These are phyloP conservation scores for Psylliodes chrysocephalus DNA, from an alignment of 2,888 invertebrate genomes.

Conservation along the genomic window DNA sequence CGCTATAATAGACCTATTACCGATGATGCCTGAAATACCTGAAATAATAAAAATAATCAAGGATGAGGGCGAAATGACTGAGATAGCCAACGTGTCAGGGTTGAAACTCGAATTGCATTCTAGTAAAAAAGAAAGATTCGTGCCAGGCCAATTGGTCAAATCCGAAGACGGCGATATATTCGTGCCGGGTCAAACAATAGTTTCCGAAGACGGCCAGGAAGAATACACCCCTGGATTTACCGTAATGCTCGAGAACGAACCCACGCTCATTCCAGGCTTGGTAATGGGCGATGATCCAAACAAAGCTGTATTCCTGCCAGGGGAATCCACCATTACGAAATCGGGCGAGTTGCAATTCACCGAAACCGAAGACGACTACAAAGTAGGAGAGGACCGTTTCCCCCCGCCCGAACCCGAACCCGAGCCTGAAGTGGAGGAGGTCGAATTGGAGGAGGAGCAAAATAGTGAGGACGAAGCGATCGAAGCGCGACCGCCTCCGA, in stretches of 20 bases:
- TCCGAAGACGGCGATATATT: conserved; percentile 65
- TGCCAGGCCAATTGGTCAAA: conserved; percentile 81
- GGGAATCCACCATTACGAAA: conserved; percentile 61
- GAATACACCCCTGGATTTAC: conserved; percentile 84
- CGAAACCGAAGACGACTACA: conserved; percentile 64
- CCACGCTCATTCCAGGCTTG: conserved; percentile 83
- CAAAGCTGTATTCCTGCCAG: conserved; percentile 62
- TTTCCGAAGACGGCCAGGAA: conserved; percentile 76
- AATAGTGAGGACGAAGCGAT: conserved; percentile 54
- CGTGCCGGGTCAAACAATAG: conserved; percentile 79
- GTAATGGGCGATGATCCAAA: conserved; percentile 73
- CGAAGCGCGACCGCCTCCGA: conserved; percentile 50
- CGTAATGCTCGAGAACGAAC: conserved; percentile 80
- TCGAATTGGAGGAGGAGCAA: conserved; percentile 57
- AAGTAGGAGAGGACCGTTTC: conserved; percentile 44
- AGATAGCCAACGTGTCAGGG: conserved; percentile 72
- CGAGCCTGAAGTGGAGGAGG: conserved; percentile 49
- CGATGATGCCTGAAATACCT: conserved; percentile 72
- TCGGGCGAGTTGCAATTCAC: conserved; percentile 61
- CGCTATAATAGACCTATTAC: conserved; percentile 69
- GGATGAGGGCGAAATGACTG: conserved; percentile 69
- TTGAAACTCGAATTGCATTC: conserved; percentile 66
- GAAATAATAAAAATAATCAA: conserved; percentile 71
- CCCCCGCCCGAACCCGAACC: conserved; percentile 47
- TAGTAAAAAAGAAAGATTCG: conserved; percentile 73